These are phyloP conservation scores for Lonchura striata DNA, from an alignment of 2,113 vertebrate genomes.

Conservation along the genomic window DNA sequence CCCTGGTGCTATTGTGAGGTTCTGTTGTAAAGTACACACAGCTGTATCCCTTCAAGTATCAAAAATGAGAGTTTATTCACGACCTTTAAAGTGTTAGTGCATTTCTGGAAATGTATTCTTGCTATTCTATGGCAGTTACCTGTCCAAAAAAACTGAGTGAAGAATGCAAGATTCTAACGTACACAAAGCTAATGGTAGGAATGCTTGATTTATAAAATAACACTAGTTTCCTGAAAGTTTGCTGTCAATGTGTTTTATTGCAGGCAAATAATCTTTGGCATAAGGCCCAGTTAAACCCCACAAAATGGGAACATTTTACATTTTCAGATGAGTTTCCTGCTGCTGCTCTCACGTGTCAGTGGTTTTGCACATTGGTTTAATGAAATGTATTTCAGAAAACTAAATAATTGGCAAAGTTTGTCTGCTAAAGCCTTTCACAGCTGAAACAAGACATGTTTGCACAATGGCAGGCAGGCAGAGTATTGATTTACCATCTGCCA, in stretches of 20 bases:
- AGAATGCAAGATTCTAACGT: background rate
- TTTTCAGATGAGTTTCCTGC: background rate
- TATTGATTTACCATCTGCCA: background rate
- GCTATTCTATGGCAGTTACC: background rate
- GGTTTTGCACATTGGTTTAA: background rate
- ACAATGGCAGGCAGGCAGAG: background rate
- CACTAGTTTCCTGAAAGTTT: background rate
- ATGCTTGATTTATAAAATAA: background rate
- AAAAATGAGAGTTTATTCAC: background rate
- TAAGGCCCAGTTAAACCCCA: background rate
- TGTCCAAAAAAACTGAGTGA: background rate
- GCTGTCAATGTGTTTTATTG: background rate
- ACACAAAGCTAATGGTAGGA: background rate
- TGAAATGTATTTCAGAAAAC: background rate
- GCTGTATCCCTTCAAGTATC: background rate
- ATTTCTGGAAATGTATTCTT: background rate
- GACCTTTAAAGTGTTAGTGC: background rate
- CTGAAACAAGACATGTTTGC: background rate
- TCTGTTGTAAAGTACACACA: background rate
- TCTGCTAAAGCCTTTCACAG: background rate
- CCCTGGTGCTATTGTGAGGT: background rate
- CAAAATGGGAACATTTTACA: background rate
- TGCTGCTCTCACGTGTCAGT: background rate
- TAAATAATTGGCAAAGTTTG: background rate
- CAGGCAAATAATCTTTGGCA: background rate